phyloP scores from a whole-genome alignment of 2,888 invertebrate genomes.

The Chirona hameri region DNA sequence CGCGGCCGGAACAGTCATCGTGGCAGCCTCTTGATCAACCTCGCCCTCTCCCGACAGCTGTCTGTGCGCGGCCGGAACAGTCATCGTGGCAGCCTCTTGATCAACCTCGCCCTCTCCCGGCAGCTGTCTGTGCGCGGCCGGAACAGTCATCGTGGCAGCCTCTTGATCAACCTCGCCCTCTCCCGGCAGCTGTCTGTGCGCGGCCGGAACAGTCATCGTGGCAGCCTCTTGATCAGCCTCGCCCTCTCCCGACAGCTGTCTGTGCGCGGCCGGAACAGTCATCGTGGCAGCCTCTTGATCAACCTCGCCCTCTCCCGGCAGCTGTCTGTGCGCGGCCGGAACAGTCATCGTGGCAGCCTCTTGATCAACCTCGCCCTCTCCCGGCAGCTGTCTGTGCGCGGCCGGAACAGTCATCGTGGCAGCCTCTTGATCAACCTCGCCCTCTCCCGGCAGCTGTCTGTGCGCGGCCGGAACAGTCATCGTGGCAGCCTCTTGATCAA shows the following conservation, averaged over 20 bases:
- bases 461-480: constrained; percentile 66
- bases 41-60: constrained; percentile 47
- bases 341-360: constrained; percentile 47
- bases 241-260: constrained; percentile 49
- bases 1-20: constrained; percentile 67
- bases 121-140: constrained; percentile 61
- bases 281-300: no score
- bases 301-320: constrained; percentile 41
- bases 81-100: no score
- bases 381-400: constrained; percentile 56
- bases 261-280: constrained; percentile 65
- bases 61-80: constrained; percentile 64
- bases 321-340: constrained; percentile 62
- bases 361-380: no score
- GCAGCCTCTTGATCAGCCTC: no score
- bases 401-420: constrained; percentile 63
- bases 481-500: no score
- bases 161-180: no score
- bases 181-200: constrained; percentile 54
- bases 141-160: constrained; percentile 53
- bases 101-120: no score
- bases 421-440: no score
- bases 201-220: constrained; percentile 66
- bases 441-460: constrained; percentile 51
- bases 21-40: no score